Evolutionary conservation across 2,888 invertebrate species (phyloP), one percentile per base, ranked within the genome.

Genomic region (Hypercompe scribonia): DNA sequence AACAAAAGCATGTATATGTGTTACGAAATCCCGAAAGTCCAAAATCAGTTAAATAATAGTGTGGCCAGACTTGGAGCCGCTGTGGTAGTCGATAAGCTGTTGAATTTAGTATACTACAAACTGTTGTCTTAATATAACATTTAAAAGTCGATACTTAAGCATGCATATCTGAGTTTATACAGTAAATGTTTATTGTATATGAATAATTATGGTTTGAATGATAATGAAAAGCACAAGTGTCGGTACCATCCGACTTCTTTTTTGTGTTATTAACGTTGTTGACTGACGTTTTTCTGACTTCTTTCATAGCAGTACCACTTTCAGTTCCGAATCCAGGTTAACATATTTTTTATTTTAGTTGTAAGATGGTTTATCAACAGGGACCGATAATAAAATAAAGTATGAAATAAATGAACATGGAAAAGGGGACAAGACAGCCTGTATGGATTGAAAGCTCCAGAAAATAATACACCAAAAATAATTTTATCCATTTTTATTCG

Each of bases 401-500:
- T 21, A 21, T 21, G 15, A 28, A 58, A 58, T 58, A 28, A 58
- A 58, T 2, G 28, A 61, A 31, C 15, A 11, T 61, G 0, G 15
- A 3, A 3, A 61, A n/a, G n/a, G n/a, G 58, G 58, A 18, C 7
- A 31, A 0, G 61, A 31, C 8, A 5, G 61, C 3, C 31, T 18
- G 8, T 31, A 15, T 10, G 11, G 4, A 58, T n/a, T n/a, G 13
- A 11, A n/a, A n/a, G 54, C 13, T 28, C 7, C 18, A 33, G 31
- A 42, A 81, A 85, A 84, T 81, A 80, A 88, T 65, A 87, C 76
- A 74, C 74, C 50, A 68, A 50, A n/a, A 70, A 61, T 73, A 76
- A 82, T 84, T 86, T 88, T 82, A 84, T 82, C 90, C 89, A 89
- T 89, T 88, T 91, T 92, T 91, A 92, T 91, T 92, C 78, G 86